These are phyloP conservation scores for Trypoxylus dichotomus DNA, from an alignment of 1,140 invertebrate genomes.

Conservation along the genomic window DNA sequence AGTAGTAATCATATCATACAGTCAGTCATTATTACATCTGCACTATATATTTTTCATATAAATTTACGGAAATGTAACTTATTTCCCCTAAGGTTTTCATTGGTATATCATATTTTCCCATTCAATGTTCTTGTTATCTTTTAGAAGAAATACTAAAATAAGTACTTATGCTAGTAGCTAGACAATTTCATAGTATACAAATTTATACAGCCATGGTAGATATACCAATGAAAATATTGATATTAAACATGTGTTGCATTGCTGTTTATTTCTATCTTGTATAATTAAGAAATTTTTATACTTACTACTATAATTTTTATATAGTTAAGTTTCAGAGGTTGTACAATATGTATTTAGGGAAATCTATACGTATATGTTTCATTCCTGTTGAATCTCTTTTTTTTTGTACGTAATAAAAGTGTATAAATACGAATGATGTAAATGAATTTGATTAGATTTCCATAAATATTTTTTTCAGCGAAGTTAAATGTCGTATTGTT, in stretches of 20 bases:
- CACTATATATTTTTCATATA: not conserved
- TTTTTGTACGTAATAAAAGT: constrained; percentile 6
- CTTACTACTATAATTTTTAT: not conserved
- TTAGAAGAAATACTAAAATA: not conserved
- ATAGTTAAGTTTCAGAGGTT: not conserved
- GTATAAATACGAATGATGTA: constrained; percentile 5
- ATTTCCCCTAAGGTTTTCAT: not conserved
- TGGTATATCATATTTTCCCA: not conserved
- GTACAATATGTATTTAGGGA: constrained; percentile 10
- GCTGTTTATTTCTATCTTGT: not conserved
- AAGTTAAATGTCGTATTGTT: not conserved
- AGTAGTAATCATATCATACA: constrained; percentile 8
- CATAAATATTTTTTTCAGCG: constrained; percentile 5
- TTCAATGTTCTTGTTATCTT: not conserved
- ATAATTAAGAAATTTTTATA: constrained; percentile 6
- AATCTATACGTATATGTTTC: constrained; percentile 16
- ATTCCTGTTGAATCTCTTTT: constrained; percentile 11
- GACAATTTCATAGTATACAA: not conserved
- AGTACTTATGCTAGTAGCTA: not conserved
- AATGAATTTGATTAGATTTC: constrained; percentile 9
- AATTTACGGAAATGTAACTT: no score
- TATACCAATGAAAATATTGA: not conserved
- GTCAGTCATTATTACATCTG: constrained; percentile 4
- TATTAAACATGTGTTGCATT: not conserved
- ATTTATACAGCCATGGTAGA: no score